Evolutionary conservation across 2,888 invertebrate genomes (phyloP).

Genomic region (Aleiodes testaceus): DNA sequence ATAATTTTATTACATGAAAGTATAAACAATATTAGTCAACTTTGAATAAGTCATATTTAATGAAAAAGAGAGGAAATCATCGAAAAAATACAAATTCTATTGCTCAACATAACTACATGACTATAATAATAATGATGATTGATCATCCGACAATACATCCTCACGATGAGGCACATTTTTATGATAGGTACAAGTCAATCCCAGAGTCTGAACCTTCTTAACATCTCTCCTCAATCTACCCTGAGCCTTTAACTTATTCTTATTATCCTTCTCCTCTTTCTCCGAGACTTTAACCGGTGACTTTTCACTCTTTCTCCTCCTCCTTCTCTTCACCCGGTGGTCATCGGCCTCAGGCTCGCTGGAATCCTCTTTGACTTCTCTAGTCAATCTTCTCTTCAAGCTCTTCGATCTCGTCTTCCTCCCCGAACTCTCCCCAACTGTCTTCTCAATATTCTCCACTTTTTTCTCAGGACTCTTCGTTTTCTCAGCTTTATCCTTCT

Average conservation of each 20-base stretch:
- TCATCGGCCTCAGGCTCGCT: background rate
- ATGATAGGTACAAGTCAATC: conserved; percentile 46
- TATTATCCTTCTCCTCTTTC: background rate
- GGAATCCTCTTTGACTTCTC: conserved; percentile 18
- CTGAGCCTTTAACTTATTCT: background rate
- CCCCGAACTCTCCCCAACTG: background rate
- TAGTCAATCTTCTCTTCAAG: conserved; percentile 32
- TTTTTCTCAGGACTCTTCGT: background rate
- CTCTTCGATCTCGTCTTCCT: conserved; percentile 5
- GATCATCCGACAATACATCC: conserved; percentile 58
- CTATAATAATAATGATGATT: conserved; percentile 47
- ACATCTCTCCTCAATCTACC: background rate
- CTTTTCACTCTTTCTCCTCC: background rate
- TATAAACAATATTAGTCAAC: too few species aligned
- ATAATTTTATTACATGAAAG: background rate
- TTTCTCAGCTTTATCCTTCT: background rate
- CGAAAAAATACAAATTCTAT: background rate
- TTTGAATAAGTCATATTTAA: background rate
- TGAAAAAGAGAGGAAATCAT: background rate
- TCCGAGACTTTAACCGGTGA: background rate
- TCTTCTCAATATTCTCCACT: background rate
- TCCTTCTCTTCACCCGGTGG: background rate
- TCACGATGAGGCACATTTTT: conserved; percentile 44
- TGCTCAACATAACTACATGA: conserved; percentile 36
- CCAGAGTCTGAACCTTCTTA: background rate